Evolutionary conservation across 1,140 invertebrate species (phyloP), one percentile per base, ranked within the genome.

Genomic region (Thaumetopoea pityocampa): DNA sequence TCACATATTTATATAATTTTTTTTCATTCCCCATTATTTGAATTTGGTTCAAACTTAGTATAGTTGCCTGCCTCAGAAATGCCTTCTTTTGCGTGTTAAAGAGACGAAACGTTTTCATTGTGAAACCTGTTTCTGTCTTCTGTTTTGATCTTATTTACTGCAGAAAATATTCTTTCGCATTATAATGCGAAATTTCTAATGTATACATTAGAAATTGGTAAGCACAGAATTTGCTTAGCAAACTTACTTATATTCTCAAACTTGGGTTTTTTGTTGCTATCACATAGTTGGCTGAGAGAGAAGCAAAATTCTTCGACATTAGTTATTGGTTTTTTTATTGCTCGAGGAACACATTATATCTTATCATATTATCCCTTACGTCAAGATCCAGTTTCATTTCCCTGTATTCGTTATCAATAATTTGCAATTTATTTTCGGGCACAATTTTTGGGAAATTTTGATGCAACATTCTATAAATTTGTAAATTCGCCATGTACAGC

Each of bases 381-480:
- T 35, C 17, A 35, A 17, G 19, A 7, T 14, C 9, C 11, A 26
- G 27, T 37, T 26, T 37, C 16, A 37, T 16, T 15, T 37, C 35
- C 22, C 35, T 37, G 8, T 24, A 40, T 40, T 40, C 36, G 12
- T 28, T 29, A 11, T 40, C 36, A 40, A 40, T 18, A 18, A 28
- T 40, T 40, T 29, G 36, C 24, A 40, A 19, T 16, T 29, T 19
- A 12, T 28, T 7, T 29, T 8, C 19, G 28, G 22, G 12, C 26
- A 37, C 35, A 16, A 37, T n/a, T 26, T 12, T 37, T 37, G 27
- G 35, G 12, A 37, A 37, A 37, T 16, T 37, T 34, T 34, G 32
- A 14, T 26, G 22, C 16, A 26, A 15, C 17, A 22, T 17, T 37
- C 26, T 37, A n/a, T 14, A 37, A 15, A 37, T 5, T 37, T 37